Percentiles rank a stretch among this genome's conserved stretches.
Evolutionary conservation across 2,888 invertebrate genomes (phyloP).

Genomic region (Cylindroiulus punctatus): DNA sequence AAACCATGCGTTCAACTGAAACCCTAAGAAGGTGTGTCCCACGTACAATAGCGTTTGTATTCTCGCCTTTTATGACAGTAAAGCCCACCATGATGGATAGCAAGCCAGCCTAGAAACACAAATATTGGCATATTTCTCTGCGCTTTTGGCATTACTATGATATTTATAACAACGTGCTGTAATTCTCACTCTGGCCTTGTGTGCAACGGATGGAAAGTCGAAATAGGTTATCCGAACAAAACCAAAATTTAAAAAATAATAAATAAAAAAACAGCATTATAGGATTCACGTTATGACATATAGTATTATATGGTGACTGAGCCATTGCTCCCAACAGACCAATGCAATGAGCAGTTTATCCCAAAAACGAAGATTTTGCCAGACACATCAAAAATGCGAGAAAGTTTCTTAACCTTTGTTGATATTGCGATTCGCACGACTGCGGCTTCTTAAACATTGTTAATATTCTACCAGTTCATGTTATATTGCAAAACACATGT

Average conservation of each 20-base stretch:
- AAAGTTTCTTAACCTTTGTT: too few species aligned
- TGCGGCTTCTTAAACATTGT: not conserved
- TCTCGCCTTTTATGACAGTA: conserved; percentile 1
- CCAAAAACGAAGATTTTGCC: too few species aligned
- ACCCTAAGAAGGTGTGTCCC: not conserved
- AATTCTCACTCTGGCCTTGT: not conserved
- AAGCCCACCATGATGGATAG: conserved; percentile 13
- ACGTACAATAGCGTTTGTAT: not conserved
- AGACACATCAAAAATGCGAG: too few species aligned
- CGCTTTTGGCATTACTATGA: not conserved
- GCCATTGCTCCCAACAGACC: too few species aligned
- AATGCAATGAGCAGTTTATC: too few species aligned
- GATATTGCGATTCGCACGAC: too few species aligned
- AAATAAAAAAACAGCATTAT: too few species aligned
- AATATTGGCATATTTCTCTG: not conserved
- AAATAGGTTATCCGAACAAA: not conserved
- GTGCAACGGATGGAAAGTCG: not conserved
- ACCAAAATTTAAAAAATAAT: too few species aligned
- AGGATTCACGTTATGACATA: too few species aligned
- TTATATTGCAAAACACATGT: not conserved
- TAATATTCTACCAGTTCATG: not conserved
- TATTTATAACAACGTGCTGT: not conserved
- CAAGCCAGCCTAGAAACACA: not conserved
- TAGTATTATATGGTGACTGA: too few species aligned
- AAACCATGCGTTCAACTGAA: conserved; percentile 3